Conservation (phyloP, 2,888 invertebrate genomes). For the Zygaena filipendulae region DNA sequence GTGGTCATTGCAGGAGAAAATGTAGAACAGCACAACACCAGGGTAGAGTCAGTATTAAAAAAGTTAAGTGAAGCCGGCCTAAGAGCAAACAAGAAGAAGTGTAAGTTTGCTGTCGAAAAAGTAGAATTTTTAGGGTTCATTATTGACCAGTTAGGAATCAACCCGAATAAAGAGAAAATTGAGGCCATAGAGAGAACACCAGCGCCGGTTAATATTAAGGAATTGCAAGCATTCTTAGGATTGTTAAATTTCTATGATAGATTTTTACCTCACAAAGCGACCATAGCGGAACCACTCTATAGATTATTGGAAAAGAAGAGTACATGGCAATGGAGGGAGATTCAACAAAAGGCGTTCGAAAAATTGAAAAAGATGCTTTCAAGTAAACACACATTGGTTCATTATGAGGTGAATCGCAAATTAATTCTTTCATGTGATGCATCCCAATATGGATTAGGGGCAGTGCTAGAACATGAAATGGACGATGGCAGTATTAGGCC, state of each 20-base stretch:
- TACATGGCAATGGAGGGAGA: constrained; percentile 3
- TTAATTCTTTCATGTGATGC: constrained; percentile 16
- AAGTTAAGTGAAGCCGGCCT: constrained; percentile 4
- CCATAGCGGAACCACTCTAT: constrained; percentile 3
- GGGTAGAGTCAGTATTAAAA: constrained; percentile 3
- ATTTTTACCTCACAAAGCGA: constrained; percentile 3
- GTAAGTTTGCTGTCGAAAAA: constrained; percentile 4
- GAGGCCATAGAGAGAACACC: neutral
- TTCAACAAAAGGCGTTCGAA: constrained; percentile 16
- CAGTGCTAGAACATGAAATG: no score
- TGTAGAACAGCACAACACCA: constrained; percentile 1
- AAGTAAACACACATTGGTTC: constrained; percentile 8
- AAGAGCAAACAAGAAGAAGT: constrained; percentile 4
- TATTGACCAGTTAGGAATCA: constrained; percentile 7
- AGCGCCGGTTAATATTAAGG: constrained; percentile 3
- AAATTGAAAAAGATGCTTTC: constrained; percentile 15
- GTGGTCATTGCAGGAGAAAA: neutral
- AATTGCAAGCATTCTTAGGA: constrained; percentile 9
- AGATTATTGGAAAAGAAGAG: neutral
- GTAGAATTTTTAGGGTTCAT: constrained; percentile 8
- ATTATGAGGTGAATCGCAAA: constrained; percentile 7
- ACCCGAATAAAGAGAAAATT: constrained; percentile 6
- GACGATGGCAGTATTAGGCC: constrained; percentile 10
- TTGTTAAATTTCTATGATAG: constrained; percentile 9
- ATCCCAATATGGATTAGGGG: no score